Conservation (phyloP, 2,113 vertebrate genomes). For the Rhinoderma darwinii region DNA sequence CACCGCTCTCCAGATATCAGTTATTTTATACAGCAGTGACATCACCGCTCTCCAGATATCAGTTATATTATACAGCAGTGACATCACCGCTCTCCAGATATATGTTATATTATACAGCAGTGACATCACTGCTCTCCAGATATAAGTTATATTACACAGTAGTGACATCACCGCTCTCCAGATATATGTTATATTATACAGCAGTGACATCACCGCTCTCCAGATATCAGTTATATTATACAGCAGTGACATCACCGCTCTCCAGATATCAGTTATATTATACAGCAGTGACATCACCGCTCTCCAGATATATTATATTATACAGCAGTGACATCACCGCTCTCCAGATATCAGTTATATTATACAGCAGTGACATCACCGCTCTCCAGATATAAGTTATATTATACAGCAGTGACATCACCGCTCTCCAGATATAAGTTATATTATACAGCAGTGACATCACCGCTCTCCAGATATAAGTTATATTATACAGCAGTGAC, state of each 20-base stretch:
- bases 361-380: neutral
- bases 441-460: slow-evolving; percentile 5
- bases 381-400: neutral
- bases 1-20: no score
- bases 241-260: neutral
- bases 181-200: no score
- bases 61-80: no score
- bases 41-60: no score
- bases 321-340: neutral
- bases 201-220: neutral
- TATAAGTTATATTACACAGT: neutral
- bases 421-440: neutral
- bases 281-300: neutral
- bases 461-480: no score
- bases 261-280: neutral
- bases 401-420: neutral
- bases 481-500: neutral
- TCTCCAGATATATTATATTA: neutral
- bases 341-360: neutral
- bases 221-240: slow-evolving; percentile 7
- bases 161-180: neutral
- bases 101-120: no score
- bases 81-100: no score
- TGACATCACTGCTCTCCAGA: neutral
- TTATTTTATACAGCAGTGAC: no score